Percentiles rank a stretch among this genome's conserved stretches.
These are phyloP conservation scores for Nerophis ophidion DNA, from an alignment of 2,113 vertebrate species.

Conservation along the genomic window DNA sequence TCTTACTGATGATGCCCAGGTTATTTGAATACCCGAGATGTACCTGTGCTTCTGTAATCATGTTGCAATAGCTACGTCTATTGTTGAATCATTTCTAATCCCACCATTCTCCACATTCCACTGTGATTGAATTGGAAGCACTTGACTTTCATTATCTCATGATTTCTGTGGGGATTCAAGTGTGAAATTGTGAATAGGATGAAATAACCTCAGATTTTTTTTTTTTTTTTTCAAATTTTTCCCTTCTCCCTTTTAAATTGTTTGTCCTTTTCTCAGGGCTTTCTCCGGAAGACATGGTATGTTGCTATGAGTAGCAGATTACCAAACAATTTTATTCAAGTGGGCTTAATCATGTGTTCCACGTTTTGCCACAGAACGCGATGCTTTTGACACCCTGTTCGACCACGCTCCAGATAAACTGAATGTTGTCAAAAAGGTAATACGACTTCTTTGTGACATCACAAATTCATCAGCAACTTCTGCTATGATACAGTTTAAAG, in stretches of 20 bases:
- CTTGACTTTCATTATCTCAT: not conserved
- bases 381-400: conserved; percentile 95
- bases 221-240: not conserved
- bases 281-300: conserved; percentile 92
- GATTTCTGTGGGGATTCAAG: conserved; percentile 16
- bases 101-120: conserved; percentile 43
- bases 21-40: conserved; percentile 37
- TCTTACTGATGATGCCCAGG: conserved; percentile 26
- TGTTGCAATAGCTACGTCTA: conserved; percentile 20
- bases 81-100: conserved; percentile 43
- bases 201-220: conserved; percentile 2
- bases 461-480: not conserved
- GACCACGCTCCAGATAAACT: conserved; percentile 98
- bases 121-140: conserved; percentile 44
- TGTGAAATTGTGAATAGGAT: conserved; percentile 29
- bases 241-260: not conserved
- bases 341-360: not conserved
- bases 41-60: conserved; percentile 32
- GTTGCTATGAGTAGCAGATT: conserved; percentile 28
- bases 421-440: conserved; percentile 96
- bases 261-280: conserved; percentile 68
- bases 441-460: not conserved
- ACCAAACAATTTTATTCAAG: not conserved
- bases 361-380: conserved; percentile 79
- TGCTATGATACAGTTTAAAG: not conserved